Evolutionary conservation across 2,888 invertebrate genomes (phyloP).

Genomic region (Galeopsomyia nigrocyanea): DNA sequence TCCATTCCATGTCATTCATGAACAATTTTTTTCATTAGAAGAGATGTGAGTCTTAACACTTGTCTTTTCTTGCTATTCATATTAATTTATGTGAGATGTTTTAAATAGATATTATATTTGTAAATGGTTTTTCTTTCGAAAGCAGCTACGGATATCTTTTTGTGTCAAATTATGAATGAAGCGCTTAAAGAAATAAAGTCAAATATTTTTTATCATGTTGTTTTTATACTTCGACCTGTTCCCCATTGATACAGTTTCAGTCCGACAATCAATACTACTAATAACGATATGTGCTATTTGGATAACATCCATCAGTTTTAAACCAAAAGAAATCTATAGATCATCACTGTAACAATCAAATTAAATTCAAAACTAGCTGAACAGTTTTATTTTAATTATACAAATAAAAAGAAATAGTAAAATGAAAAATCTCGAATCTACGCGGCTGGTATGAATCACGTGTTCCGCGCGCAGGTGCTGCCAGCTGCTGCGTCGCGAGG

Average conservation of each 20-base stretch:
- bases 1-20: constrained; percentile 45
- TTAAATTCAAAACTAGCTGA: too few species aligned
- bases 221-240: constrained; percentile 1
- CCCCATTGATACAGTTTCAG: background rate
- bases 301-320: too few species aligned
- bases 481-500: background rate
- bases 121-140: constrained; percentile 39
- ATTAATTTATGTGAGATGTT: constrained; percentile 42
- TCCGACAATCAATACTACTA: too few species aligned
- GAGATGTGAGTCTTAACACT: constrained; percentile 14
- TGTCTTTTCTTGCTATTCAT: constrained; percentile 35
- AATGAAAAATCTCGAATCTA: too few species aligned
- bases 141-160: constrained; percentile 30
- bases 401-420: too few species aligned
- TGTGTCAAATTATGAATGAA: constrained; percentile 35
- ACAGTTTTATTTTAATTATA: too few species aligned
- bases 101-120: constrained; percentile 35
- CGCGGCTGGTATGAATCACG: background rate
- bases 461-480: constrained; percentile 11
- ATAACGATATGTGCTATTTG: too few species aligned
- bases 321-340: too few species aligned
- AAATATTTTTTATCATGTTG: constrained; percentile 41
- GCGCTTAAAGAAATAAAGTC: constrained; percentile 40
- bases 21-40: constrained; percentile 33
- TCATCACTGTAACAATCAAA: too few species aligned